Evolutionary conservation across 2,888 invertebrate species (phyloP), one percentile per base, ranked within the genome.

Genomic region (Sinotaia quadrata): DNA sequence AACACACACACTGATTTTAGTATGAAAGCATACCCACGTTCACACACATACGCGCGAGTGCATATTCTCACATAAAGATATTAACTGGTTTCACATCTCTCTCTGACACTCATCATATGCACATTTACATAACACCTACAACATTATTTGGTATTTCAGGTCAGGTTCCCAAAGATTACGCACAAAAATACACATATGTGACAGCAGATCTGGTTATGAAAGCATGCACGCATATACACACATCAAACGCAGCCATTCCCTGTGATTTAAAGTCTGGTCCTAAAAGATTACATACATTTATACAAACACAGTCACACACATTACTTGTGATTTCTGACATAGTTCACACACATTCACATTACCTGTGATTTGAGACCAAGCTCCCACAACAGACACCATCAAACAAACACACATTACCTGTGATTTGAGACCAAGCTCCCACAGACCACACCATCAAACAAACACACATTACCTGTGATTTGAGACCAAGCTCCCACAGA

Each of bases 361-460:
- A 4, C 5, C 36, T 36, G 4, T 21, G n/a, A 8, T 24, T 2
- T 24, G 34, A 18, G 33, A 4, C 5, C 52, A 24, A 27, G 31
- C 52, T 29, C n/a, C n/a, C n/a, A n/a, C n/a, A n/a, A n/a, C n/a
- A n/a, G 29, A 24, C 52, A 52, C 52, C 24, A 4, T 29, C 8
- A 21, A 7, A 52, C 52, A 21, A 7, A 52, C 52, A 29, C 59
- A 12, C 59, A 3, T 57, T 2, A 68, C 68, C 61, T 34, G 61
- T 60, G 44, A 61, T 49, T 21, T 68, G 61, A 5, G 68, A 62
- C 27, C 47, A 34, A 18, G 60, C 54, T 12, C 47, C 41, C n/a
- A 61, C 47, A 15, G 61, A 37, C 24, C 62, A 44, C 4, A 68
- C 56, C n/a, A n/a, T n/a, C n/a, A n/a, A n/a, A n/a, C n/a, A n/a